Percentiles rank a stretch among this genome's conserved stretches.
These are phyloP conservation scores for Ectemnius lituratus DNA, from an alignment of 2,888 invertebrate species.

Conservation along the genomic window DNA sequence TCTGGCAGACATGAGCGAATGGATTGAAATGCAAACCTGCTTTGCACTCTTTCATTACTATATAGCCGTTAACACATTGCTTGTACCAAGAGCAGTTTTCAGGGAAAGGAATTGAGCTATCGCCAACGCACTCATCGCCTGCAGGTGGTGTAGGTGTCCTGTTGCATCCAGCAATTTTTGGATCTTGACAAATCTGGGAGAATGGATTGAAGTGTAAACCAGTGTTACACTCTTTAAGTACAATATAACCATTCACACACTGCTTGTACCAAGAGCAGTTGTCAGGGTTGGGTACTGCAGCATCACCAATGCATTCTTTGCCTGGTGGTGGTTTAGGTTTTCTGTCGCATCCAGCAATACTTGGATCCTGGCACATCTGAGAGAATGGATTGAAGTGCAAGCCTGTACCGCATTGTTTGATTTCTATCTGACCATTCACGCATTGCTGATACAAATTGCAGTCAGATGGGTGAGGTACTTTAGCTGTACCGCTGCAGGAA, in stretches of 20 bases:
- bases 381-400: not conserved
- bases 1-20: not conserved
- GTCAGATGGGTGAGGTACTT: slow-evolving; percentile 47
- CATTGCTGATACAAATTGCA: slow-evolving; percentile 59
- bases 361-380: not conserved
- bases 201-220: not conserved
- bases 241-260: not conserved
- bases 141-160: not conserved
- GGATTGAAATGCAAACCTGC: not conserved
- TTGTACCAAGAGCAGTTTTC: no score
- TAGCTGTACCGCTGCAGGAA: not conserved
- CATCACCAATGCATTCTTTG: not conserved
- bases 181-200: not conserved
- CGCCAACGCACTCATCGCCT: no score
- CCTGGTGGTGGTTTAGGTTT: not conserved
- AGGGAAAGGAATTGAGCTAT: no score
- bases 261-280: not conserved
- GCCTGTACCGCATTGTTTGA: slow-evolving; percentile 34
- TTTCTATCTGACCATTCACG: slow-evolving; percentile 25
- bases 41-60: not conserved
- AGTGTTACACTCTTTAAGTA: not conserved
- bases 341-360: not conserved
- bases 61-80: not conserved
- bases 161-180: not conserved
- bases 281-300: not conserved